These are phyloP conservation scores for Asarcornis scutulata DNA, from an alignment of 2,113 vertebrate genomes.

Conservation along the genomic window DNA sequence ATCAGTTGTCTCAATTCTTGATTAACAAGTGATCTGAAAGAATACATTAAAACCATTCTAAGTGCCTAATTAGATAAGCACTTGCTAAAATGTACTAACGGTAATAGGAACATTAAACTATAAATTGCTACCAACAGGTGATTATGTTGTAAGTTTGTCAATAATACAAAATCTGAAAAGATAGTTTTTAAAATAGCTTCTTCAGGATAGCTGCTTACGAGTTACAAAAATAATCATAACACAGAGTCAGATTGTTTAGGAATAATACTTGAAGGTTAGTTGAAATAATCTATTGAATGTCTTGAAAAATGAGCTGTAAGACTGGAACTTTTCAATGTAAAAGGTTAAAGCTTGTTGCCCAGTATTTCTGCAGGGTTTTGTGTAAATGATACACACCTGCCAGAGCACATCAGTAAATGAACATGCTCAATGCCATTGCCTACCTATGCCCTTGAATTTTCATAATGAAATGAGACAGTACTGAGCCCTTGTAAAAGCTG, in stretches of 20 bases:
- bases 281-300: background rate
- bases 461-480: background rate
- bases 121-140: background rate
- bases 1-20: background rate
- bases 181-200: background rate
- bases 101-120: background rate
- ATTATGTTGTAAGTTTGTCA: background rate
- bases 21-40: background rate
- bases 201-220: background rate
- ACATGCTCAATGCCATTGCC: background rate
- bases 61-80: background rate
- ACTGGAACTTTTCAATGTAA: background rate
- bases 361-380: background rate
- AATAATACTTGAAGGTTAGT: background rate
- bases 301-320: background rate
- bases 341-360: background rate
- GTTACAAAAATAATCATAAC: background rate
- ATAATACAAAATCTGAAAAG: background rate
- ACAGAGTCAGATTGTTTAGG: background rate
- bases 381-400: background rate
- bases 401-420: background rate
- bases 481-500: background rate
- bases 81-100: background rate
- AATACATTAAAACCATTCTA: background rate
- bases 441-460: conserved; percentile 9